These are phyloP conservation scores for Tinamus guttatus DNA, from an alignment of 2,113 vertebrate species.

Conservation along the genomic window DNA sequence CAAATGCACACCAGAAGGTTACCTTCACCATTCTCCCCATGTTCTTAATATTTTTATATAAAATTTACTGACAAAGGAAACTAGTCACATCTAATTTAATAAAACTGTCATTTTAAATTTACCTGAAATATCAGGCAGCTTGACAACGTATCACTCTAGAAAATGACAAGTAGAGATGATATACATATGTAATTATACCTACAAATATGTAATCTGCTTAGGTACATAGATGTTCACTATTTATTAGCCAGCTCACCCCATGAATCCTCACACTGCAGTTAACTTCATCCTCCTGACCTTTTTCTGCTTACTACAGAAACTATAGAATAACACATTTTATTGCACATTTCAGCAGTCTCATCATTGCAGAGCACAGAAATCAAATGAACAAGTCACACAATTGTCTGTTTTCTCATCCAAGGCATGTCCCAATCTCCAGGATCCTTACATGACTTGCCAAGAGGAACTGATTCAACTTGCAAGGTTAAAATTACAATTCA, in stretches of 20 bases:
- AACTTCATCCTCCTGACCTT: not conserved
- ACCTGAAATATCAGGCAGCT: not conserved
- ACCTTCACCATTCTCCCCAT: not conserved
- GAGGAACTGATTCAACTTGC: not conserved
- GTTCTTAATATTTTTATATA: not conserved
- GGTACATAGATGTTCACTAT: not conserved
- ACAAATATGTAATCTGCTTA: not conserved
- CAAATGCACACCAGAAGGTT: conserved; percentile 28
- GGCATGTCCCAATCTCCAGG: not conserved
- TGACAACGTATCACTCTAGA: not conserved
- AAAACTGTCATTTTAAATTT: not conserved
- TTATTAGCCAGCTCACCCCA: not conserved
- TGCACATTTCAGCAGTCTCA: not conserved
- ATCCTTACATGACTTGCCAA: not conserved
- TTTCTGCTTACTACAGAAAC: not conserved
- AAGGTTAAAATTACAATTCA: not conserved
- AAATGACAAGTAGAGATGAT: not conserved
- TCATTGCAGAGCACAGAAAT: not conserved
- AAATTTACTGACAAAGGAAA: conserved; percentile 27
- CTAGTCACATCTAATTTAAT: not conserved
- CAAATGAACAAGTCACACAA: not conserved
- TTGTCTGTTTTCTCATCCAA: not conserved
- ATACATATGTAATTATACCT: not conserved
- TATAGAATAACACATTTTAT: not conserved
- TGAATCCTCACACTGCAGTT: not conserved